Percentiles rank a stretch among this genome's conserved stretches.
Evolutionary conservation across 2,888 invertebrate species (phyloP).

Genomic region (Arge pagana): DNA sequence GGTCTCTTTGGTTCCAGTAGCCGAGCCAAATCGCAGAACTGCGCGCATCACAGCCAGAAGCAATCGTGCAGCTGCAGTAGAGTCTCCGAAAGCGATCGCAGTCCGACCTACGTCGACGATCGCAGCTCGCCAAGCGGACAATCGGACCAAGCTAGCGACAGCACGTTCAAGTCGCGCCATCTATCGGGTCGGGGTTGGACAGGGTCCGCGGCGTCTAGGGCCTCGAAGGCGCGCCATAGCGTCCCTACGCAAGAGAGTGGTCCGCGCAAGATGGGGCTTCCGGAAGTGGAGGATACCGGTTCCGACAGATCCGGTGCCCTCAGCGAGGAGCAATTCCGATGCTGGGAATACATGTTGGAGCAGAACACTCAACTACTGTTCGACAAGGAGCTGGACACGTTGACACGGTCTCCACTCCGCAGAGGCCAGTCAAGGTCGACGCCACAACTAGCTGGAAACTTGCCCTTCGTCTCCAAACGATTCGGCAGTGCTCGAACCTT

Average conservation of each 20-base stretch:
- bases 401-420: constrained; percentile 60
- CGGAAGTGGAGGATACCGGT: constrained; percentile 65
- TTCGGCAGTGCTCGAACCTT: constrained; percentile 82
- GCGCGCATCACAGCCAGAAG: constrained; percentile 51
- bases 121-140: constrained; percentile 86
- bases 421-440: constrained; percentile 52
- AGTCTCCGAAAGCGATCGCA: constrained; percentile 26
- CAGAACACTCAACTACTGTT: constrained; percentile 87
- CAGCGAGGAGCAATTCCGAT: constrained; percentile 87
- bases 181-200: constrained; percentile 48
- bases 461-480: constrained; percentile 71
- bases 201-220: constrained; percentile 45
- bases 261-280: constrained; percentile 20
- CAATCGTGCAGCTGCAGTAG: constrained; percentile 48
- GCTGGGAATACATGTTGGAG: constrained; percentile 93
- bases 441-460: constrained; percentile 44
- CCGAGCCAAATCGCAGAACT: not conserved
- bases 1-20: constrained; percentile 6
- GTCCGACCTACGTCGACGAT: constrained; percentile 63
- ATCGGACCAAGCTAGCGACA: constrained; percentile 70
- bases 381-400: constrained; percentile 83
- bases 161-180: constrained; percentile 51
- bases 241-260: constrained; percentile 51
- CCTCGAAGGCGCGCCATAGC: constrained; percentile 45
- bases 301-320: constrained; percentile 44